Conservation (phyloP, 2,113 vertebrate genomes). For the Paedocypris sp. region DNA sequence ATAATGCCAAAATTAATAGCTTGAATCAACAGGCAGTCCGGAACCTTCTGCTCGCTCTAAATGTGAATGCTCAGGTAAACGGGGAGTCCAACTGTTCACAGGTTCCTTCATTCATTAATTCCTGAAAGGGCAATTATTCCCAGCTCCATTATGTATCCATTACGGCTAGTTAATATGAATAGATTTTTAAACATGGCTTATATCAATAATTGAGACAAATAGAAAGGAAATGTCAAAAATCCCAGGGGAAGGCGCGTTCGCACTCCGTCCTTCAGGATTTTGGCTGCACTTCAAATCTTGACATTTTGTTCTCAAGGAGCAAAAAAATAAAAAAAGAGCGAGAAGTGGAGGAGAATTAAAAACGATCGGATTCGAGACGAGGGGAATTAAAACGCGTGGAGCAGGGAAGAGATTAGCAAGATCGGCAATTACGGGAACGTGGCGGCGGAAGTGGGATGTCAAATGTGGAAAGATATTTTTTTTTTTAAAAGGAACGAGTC, state of each 20-base stretch:
- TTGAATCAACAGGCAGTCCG: neutral
- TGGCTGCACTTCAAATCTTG: conserved; percentile 1
- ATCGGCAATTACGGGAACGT: neutral
- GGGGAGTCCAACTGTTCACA: conserved; percentile 5
- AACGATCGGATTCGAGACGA: conserved; percentile 4
- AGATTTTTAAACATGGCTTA: conserved; percentile 25
- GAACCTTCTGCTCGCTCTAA: neutral
- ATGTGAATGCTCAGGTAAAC: conserved; percentile 12
- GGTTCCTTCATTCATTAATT: neutral
- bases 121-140: conserved; percentile 4
- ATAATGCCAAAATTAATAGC: conserved; percentile 4
- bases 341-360: neutral
- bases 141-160: conserved; percentile 17
- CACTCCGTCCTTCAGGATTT: neutral
- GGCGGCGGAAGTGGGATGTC: conserved; percentile 4
- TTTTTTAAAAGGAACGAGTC: neutral
- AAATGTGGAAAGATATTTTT: conserved; percentile 7
- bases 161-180: conserved; percentile 24
- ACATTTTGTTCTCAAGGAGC: neutral
- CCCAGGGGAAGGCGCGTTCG: neutral
- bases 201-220: conserved; percentile 33
- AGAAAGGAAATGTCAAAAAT: conserved; percentile 12
- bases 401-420: conserved; percentile 5
- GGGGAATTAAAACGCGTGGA: conserved; percentile 15
- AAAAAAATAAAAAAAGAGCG: neutral